These are phyloP conservation scores for Leptinotarsa texana DNA, from an alignment of 1,140 invertebrate genomes.

Conservation along the genomic window DNA sequence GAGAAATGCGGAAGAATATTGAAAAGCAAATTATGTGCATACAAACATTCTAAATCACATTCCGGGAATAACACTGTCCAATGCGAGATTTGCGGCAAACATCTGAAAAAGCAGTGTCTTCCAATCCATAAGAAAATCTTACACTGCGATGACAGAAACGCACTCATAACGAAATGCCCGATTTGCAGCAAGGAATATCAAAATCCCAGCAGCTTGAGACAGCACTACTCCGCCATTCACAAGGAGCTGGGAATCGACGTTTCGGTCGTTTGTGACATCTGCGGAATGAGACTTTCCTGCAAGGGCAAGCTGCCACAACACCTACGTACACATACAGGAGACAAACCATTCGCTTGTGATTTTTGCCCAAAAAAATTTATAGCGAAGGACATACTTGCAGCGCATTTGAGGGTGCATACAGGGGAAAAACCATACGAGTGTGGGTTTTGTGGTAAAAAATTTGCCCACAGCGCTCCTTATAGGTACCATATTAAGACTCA, in stretches of 20 bases:
- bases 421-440: conserved; percentile 82
- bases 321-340: conserved; percentile 13
- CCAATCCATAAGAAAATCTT: conserved; percentile 44
- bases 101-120: conserved; percentile 42
- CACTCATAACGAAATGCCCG: conserved; percentile 41
- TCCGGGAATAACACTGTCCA: conserved; percentile 39
- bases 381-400: conserved; percentile 24
- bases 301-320: conserved; percentile 20
- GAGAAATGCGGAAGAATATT: conserved; percentile 57
- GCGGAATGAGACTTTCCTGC: conserved; percentile 20
- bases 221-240: conserved; percentile 28
- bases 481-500: conserved; percentile 30
- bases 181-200: conserved; percentile 48
- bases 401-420: conserved; percentile 77
- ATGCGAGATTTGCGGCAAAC: conserved; percentile 46
- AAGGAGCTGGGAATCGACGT: conserved; percentile 40
- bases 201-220: conserved; percentile 46
- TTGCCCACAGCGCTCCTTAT: conserved; percentile 66
- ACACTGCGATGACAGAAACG: conserved; percentile 29
- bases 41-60: conserved; percentile 47
- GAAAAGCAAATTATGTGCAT: conserved; percentile 52
- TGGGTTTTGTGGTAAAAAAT: conserved; percentile 71
- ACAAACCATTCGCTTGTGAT: conserved; percentile 30
- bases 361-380: conserved; percentile 31
- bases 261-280: conserved; percentile 19